Conservation (phyloP, 2,888 invertebrate genomes). For the Furcula furcula region DNA sequence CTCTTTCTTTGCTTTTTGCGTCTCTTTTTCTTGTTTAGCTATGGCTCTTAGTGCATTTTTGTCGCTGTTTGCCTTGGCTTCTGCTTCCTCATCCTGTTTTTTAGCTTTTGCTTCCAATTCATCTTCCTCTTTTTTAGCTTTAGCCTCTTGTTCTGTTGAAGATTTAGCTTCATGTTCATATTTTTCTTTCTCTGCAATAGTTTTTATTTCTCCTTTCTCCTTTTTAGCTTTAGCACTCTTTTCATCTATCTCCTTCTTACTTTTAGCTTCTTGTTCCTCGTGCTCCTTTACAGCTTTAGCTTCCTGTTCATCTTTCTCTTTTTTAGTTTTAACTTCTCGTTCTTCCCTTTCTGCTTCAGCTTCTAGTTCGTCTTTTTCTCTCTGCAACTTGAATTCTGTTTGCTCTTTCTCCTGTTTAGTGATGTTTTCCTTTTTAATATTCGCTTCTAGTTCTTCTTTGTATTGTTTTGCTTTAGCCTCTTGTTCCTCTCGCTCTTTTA, state of each 20-base stretch:
- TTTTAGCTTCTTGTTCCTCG: constrained; percentile 8
- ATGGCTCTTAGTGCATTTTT: neutral
- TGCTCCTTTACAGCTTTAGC: neutral
- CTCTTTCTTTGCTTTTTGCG: neutral
- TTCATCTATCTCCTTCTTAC: neutral
- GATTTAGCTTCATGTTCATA: neutral
- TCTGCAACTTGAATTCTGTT: constrained; percentile 2
- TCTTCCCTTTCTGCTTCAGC: constrained; percentile 5
- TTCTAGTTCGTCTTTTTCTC: constrained; percentile 7
- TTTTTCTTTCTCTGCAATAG: neutral
- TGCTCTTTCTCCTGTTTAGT: constrained; percentile 4
- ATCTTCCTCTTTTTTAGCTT: neutral
- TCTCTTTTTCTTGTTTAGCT: constrained; percentile 6
- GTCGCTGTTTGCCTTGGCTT: neutral
- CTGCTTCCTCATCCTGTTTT: neutral
- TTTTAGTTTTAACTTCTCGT: constrained; percentile 8
- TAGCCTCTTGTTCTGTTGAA: neutral
- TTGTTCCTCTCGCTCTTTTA: neutral
- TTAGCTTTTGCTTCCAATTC: neutral
- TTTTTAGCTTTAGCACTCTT: neutral
- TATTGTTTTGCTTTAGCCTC: constrained; percentile 1
- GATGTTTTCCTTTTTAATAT: constrained; percentile 1
- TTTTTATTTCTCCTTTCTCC: neutral
- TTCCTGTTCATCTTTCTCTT: constrained; percentile 3
- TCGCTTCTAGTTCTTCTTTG: constrained; percentile 4